phyloP scores from a whole-genome alignment of 2,888 invertebrate genomes.

The Drosophila quinaria region DNA sequence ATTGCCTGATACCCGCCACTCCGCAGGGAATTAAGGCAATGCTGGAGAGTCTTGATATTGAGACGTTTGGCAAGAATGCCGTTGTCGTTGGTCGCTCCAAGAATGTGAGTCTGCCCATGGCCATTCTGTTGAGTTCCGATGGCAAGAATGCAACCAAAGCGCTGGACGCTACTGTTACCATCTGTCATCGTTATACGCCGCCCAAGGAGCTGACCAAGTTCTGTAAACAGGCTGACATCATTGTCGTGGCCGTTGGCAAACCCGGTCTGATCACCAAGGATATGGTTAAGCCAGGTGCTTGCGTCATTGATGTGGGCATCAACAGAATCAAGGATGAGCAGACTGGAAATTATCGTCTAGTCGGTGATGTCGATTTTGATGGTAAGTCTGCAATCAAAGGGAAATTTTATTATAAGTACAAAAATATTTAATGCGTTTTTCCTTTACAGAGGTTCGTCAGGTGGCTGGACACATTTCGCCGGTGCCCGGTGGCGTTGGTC shows the following conservation, averaged over 20 bases:
- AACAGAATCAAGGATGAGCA: conserved; percentile 89
- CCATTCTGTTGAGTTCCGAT: conserved; percentile 93
- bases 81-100: conserved; percentile 96
- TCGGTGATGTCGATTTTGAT: conserved; percentile 96
- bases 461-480: conserved; percentile 95
- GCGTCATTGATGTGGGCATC: conserved; percentile 95
- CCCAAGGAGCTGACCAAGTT: conserved; percentile 90
- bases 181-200: conserved; percentile 96
- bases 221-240: conserved; percentile 86
- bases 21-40: conserved; percentile 88
- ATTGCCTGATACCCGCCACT: conserved; percentile 92
- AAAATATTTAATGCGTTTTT: neutral
- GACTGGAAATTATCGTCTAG: conserved; percentile 90
- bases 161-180: conserved; percentile 94
- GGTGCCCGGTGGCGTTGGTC: conserved; percentile 96
- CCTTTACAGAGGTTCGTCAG: conserved; percentile 89
- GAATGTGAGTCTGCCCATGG: conserved; percentile 96
- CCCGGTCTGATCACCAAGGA: conserved; percentile 91
- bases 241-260: conserved; percentile 88
- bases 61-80: conserved; percentile 94
- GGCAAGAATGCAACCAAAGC: conserved; percentile 89
- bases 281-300: conserved; percentile 95
- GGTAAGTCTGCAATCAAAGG: conserved; percentile 85
- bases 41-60: conserved; percentile 87
- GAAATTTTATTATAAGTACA: neutral